Percentiles rank a stretch among this genome's conserved stretches.
These are phyloP conservation scores for Neosalanx taihuensis DNA, from an alignment of 2,797 vertebrate genomes.

Conservation along the genomic window DNA sequence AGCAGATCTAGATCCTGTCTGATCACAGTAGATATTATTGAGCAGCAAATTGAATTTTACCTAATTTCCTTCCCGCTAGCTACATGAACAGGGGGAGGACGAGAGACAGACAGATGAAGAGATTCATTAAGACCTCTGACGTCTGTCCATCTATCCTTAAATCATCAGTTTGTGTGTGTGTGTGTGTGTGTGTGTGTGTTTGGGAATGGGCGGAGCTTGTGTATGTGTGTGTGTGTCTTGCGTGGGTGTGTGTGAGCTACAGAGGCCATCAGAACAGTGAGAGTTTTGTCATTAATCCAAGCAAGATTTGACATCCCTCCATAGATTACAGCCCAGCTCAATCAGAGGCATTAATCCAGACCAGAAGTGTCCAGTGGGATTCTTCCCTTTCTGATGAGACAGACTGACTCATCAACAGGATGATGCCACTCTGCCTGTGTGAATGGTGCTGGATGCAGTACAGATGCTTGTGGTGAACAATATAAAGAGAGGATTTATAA, in stretches of 20 bases:
- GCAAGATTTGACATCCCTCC: too few relatives aligned
- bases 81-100: background rate
- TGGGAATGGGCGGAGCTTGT: background rate
- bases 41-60: constrained; percentile 37
- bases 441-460: too few relatives aligned
- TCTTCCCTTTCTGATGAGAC: background rate
- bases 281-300: too few relatives aligned
- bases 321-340: too few relatives aligned
- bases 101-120: background rate
- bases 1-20: constrained; percentile 17
- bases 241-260: too few relatives aligned
- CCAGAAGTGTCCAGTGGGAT: too few relatives aligned
- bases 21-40: constrained; percentile 36
- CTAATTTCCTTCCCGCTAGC: constrained; percentile 32
- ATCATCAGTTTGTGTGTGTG: background rate
- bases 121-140: background rate
- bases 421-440: too few relatives aligned
- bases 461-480: background rate
- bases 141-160: background rate
- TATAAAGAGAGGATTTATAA: background rate
- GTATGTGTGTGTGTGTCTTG: too few relatives aligned
- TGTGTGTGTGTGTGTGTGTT: too few relatives aligned
- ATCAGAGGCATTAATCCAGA: too few relatives aligned
- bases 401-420: background rate
- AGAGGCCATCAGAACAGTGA: too few relatives aligned